phyloP scores from a whole-genome alignment of 2,797 vertebrate genomes.

The Characodon lateralis region DNA sequence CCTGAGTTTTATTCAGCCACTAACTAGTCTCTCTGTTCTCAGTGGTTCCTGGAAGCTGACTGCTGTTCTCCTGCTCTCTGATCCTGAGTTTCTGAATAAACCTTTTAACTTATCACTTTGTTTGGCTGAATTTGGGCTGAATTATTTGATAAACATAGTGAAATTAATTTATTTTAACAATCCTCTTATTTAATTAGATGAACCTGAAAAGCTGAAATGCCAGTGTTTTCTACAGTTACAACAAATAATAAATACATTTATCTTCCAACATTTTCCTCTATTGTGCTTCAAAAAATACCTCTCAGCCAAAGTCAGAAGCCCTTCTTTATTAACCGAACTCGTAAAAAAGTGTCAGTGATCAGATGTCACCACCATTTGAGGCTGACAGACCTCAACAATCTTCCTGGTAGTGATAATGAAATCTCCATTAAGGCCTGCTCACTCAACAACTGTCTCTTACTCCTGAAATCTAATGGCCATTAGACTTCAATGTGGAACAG shows the following conservation, averaged over 20 bases:
- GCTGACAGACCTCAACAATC: constrained; percentile 46
- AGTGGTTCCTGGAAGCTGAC: no score
- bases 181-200: not conserved
- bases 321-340: constrained; percentile 65
- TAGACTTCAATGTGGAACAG: constrained; percentile 45
- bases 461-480: constrained; percentile 61
- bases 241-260: constrained; percentile 18
- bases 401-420: constrained; percentile 61
- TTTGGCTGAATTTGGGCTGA: no score
- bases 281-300: constrained; percentile 29
- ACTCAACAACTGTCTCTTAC: constrained; percentile 52
- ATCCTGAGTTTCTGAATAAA: no score
- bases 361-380: constrained; percentile 51
- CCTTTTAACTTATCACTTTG: no score
- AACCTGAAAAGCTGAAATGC: not conserved
- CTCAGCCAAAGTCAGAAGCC: constrained; percentile 42
- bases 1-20: no score
- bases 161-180: not conserved
- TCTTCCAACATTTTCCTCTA: constrained; percentile 3
- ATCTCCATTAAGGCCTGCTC: constrained; percentile 64
- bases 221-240: not conserved
- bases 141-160: no score
- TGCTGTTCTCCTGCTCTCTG: no score
- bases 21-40: no score
- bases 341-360: constrained; percentile 58